Percentiles rank a stretch among this genome's conserved stretches.
These are phyloP conservation scores for Myotis myotis DNA, from an alignment of 2,797 vertebrate species.

Conservation along the genomic window DNA sequence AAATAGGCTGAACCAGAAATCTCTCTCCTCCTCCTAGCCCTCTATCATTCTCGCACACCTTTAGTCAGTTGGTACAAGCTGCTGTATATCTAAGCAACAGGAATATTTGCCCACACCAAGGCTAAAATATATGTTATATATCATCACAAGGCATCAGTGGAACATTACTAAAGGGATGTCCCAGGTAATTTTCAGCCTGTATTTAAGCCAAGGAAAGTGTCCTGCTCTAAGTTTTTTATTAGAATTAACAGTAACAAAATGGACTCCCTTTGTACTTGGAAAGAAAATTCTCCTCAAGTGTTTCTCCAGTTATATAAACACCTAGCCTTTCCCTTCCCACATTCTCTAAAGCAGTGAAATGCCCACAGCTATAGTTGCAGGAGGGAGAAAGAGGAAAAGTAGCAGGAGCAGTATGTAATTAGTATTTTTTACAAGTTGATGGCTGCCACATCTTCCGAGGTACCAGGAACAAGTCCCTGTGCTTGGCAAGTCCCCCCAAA, in stretches of 20 bases:
- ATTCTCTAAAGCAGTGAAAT: slow-evolving; percentile 25
- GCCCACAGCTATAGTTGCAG: neutral
- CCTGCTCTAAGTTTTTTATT: slow-evolving; percentile 21
- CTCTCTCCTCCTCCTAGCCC: neutral
- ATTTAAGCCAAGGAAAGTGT: neutral
- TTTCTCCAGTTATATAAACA: slow-evolving; percentile 12
- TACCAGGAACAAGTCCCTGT: neutral
- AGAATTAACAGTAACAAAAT: slow-evolving; percentile 1
- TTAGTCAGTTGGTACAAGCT: neutral
- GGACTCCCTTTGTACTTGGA: neutral
- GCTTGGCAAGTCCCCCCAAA: slow-evolving; percentile 23
- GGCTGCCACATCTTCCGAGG: neutral
- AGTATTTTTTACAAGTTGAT: slow-evolving; percentile 31
- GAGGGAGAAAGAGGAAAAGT: neutral
- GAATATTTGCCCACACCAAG: neutral
- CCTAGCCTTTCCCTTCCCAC: neutral
- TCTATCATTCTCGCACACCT: neutral
- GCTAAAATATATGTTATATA: neutral
- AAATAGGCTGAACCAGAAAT: neutral
- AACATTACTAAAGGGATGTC: slow-evolving; percentile 40
- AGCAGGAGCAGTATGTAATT: neutral
- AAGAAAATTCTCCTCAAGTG: neutral
- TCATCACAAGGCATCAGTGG: neutral
- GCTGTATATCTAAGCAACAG: slow-evolving; percentile 31
- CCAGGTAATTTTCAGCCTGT: neutral